Evolutionary conservation across 2,888 invertebrate species (phyloP), one percentile per base, ranked within the genome.

Genomic region (Scaptomyza parva): DNA sequence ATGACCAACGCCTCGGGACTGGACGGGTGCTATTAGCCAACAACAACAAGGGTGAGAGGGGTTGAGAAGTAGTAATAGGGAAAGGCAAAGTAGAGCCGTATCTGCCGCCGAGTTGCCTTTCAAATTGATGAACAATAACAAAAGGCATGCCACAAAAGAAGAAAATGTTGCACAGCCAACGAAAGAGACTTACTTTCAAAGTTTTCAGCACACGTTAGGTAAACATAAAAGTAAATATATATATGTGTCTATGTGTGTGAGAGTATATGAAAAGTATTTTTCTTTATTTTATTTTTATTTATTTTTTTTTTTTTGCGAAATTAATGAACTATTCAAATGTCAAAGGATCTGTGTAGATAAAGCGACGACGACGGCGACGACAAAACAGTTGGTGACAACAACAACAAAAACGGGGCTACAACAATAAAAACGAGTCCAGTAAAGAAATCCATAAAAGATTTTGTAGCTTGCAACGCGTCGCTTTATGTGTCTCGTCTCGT

Each of bases 261-360:
- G 26, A 37, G 35, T n/a, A 33, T 39, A 45, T 20, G 28, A 44
- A 54, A 64, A 54, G 41, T 59, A 60, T 76, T 55, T 83, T 71
- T 28, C 5, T 86, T 67, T 86, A 81, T 87, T 78, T 83, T 62
- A 9, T 22, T 86, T 67, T 86, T 85, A 85, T 78, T 83, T 62
- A n/a, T n/a, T 28, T 22, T 86, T 67, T 86, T 85, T 87, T 78
- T 83, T 62, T 76, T 78, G 87, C 82, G 85, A 82, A 88, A 84
- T 88, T 84, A 84, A 84, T 84, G 84, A 84, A 84, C 84, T 84
- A 84, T 84, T 84, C 88, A 84, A 88, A 84, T 84, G 88, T 88
- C 84, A 84, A 88, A 84, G 84, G 84, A 88, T 88, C 88, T 75
- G 72, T 70, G 81, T 61, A 77, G 75, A 75, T 75, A 85, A 81